Base-by-base conservation (phyloP, 2,888 invertebrate genomes). In the Drosophila sordidula region DNA sequence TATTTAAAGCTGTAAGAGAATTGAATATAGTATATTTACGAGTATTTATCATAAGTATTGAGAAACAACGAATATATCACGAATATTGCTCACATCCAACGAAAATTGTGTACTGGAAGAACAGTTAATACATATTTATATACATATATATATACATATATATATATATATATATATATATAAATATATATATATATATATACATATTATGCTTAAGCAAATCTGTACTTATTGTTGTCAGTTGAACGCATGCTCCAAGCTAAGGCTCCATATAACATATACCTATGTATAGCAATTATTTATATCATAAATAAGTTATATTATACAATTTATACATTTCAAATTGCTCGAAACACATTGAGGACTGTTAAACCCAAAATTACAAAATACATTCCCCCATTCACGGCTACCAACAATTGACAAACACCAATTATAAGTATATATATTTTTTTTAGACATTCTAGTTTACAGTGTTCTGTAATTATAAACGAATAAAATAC, bases 231-330 rank as follows among this genome's bases (percentile, higher is more conserved):
- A 67, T 75, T 72, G 65, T 71, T 70, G 57, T 62, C 47, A 61
- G 39, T 51, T 51, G 16, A 50, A 64, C 50, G 59, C 64, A 54
- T 52, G 52, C 52, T 62, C 47, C 51, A 61, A 47, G 56, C 57
- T 38, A 52, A 51, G 29, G 38, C 55, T 39, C 36, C 45, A 32
- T 54, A 34, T 46, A 50, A 36, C 26, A 58, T 47, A 50, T n/a
- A 34, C 32, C 45, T 57, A 77, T 75, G 58, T 77, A 63, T 72
- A 75, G 72, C 55, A 59, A 76, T 51, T 75, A 66, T 66, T 66
- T 76, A 75, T 70, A 65, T 57, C 44, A 39, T 41, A 51, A 36
- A 69, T 69, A 69, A 69, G 59, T 39, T 49, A 11, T 45, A 59
- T 34, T 47, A 64, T 45, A 54, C 38, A 62, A 59, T 18, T 32